These are phyloP conservation scores for Cephus sareptanus DNA, from an alignment of 2,888 invertebrate genomes.

Conservation along the genomic window DNA sequence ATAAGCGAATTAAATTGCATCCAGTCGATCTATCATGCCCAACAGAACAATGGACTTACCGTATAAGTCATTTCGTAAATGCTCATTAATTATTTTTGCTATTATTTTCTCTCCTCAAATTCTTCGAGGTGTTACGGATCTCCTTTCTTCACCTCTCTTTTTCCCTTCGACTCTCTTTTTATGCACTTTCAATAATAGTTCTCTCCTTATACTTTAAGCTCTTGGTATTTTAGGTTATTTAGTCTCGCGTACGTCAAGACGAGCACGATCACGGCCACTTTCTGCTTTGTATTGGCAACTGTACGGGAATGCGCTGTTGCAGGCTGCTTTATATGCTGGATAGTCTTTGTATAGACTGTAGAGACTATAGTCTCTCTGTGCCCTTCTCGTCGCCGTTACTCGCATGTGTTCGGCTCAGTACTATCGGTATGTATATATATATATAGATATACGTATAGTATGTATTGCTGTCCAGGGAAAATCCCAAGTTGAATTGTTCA, in stretches of 20 bases:
- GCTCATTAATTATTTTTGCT: not conserved
- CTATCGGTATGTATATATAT: not conserved
- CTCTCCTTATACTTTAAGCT: not conserved
- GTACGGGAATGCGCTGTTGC: slow-evolving; percentile 24
- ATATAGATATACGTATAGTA: not conserved
- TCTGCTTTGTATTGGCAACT: slow-evolving; percentile 27
- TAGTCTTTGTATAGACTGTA: slow-evolving; percentile 9
- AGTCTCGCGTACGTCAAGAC: not conserved
- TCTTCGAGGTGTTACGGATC: too few species aligned
- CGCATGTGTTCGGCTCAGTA: slow-evolving; percentile 1
- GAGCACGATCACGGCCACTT: slow-evolving; percentile 16
- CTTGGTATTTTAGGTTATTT: not conserved
- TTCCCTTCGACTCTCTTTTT: too few species aligned
- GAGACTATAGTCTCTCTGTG: slow-evolving; percentile 9
- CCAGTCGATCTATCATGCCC: not conserved
- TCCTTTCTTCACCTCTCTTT: too few species aligned
- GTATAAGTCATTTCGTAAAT: not conserved
- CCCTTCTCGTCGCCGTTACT: slow-evolving; percentile 17
- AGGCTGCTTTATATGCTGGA: slow-evolving; percentile 31
- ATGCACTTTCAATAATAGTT: not conserved
- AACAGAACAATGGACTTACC: not conserved
- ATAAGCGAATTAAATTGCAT: not conserved
- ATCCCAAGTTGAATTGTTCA: slow-evolving; percentile 20
- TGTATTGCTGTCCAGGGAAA: slow-evolving; percentile 23
- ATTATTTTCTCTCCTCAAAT: too few species aligned